phyloP scores from a whole-genome alignment of 2,113 vertebrate species.

The Noturus placidus region DNA sequence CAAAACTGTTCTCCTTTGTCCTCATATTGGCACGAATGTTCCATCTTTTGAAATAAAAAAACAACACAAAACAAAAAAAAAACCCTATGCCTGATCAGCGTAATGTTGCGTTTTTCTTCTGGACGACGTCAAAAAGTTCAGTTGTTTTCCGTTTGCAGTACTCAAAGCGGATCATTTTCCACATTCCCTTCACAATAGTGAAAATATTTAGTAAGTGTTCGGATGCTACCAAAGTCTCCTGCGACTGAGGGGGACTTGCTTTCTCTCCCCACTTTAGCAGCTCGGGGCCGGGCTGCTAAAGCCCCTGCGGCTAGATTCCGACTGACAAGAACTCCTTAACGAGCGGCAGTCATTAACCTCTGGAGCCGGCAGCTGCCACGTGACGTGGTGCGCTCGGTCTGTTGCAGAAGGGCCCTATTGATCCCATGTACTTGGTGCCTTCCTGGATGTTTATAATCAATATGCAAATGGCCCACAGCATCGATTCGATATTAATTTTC shows the following conservation, averaged over 20 bases:
- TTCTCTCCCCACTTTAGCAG: conserved; percentile 52
- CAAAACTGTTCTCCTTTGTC: conserved; percentile 63
- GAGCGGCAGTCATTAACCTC: conserved; percentile 80
- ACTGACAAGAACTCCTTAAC: conserved; percentile 78
- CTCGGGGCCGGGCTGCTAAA: conserved; percentile 55
- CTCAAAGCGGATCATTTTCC: not conserved
- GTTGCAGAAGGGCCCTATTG: conserved; percentile 88
- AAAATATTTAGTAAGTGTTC: not conserved
- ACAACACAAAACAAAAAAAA: not conserved
- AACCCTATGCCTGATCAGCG: conserved; percentile 60
- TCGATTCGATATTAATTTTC: conserved; percentile 99
- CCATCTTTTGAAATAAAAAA: conserved; percentile 66
- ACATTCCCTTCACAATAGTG: not conserved
- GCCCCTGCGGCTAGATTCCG: conserved; percentile 70
- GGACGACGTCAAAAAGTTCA: conserved; percentile 52
- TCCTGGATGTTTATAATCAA: conserved; percentile 99
- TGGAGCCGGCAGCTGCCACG: conserved; percentile 69
- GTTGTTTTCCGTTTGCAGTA: not conserved
- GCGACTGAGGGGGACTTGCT: not conserved
- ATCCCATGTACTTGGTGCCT: conserved; percentile 95
- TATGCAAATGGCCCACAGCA: conserved; percentile 97
- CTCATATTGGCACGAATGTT: conserved; percentile 68
- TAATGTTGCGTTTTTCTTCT: conserved; percentile 66
- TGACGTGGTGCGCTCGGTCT: conserved; percentile 78
- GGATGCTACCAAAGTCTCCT: not conserved